Conservation (phyloP, 2,888 invertebrate species). For the Chrysodeixis includens region DNA sequence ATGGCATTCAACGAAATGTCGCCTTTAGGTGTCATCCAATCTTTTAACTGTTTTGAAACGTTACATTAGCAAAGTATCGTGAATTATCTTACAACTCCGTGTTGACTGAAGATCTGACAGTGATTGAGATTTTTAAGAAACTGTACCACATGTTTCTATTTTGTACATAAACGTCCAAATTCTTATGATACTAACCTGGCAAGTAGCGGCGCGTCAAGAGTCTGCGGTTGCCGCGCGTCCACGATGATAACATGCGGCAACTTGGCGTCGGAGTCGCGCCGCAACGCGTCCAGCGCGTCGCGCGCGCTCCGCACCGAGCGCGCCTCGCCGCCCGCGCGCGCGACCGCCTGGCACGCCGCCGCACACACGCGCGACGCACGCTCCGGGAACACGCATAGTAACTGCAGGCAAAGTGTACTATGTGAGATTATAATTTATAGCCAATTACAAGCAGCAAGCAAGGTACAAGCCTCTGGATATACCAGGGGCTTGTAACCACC, state of each 20-base stretch:
- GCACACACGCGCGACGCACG: constrained; percentile 92
- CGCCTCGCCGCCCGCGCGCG: constrained; percentile 90
- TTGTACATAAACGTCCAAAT: too few species aligned
- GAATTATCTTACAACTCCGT: too few species aligned
- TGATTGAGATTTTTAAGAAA: too few species aligned
- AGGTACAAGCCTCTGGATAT: too few species aligned
- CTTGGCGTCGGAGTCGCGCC: constrained; percentile 77
- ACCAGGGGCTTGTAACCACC: too few species aligned
- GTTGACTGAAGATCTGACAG: too few species aligned
- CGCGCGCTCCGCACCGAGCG: constrained; percentile 88
- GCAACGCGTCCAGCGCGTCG: constrained; percentile 87
- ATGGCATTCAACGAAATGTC: too few species aligned
- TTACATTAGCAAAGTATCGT: too few species aligned
- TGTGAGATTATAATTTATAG: constrained; percentile 8
- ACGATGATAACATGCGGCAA: constrained; percentile 44
- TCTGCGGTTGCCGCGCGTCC: constrained; percentile 85
- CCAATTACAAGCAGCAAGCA: too few species aligned
- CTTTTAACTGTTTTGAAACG: too few species aligned
- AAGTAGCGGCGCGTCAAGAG: constrained; percentile 90
- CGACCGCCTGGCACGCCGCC: constrained; percentile 89
- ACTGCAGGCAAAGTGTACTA: constrained; percentile 79
- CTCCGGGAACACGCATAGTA: constrained; percentile 92
- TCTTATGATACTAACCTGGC: constrained; percentile 91
- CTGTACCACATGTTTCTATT: too few species aligned
- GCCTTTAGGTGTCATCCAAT: background rate